Base-by-base conservation (phyloP, 2,888 invertebrate genomes). In the Volucella inanis region DNA sequence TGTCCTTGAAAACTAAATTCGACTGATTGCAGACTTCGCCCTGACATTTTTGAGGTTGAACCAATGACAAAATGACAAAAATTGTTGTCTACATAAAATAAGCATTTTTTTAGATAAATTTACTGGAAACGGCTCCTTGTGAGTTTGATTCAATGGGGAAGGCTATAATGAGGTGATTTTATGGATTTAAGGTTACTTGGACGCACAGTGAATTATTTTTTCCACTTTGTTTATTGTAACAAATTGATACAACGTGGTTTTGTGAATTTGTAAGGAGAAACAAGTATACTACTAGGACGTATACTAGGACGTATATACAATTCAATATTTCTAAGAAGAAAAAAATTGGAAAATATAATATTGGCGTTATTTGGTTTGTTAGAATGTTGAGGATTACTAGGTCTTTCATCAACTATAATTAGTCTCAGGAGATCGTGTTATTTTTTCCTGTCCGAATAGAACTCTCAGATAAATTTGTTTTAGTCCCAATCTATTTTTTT, bases 61-160 rank as follows among this genome's bases (percentile, higher is more conserved):
- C n/a, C n/a, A n/a, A 18, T 31, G 18, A 18, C 31, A 31, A 4
- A 6, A 6, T 6, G 6, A 31, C 31, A 31, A 31, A 59, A 59
- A 10, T 39, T 59, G 41, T 41, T 41, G 57, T 59, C 15, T 38
- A 15, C 57, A 15, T 59, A 59, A 59, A 59, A 59, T 59, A 15
- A 59, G 39, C 57, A 59, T 59, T 59, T 55, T 59, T 14, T 41
- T 14, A 59, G 57, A 39, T 59, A 59, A 59, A 59, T 59, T 10
- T 59, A 59, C 38, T 59, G 57, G 57, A 59, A 59, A 41, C 15
- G 9, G 10, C 57, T 59, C 41, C n/a, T 11, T 31, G 10, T 59
- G 15, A 31, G 3, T 57, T 57, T 57, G 38, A 31, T 59, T 59
- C 41, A 15, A 59, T 55, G 41, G 15, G 39, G 14, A 39, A n/a